phyloP scores from a whole-genome alignment of 1,140 invertebrate genomes.

The Scaptodrosophila lebanonensis region DNA sequence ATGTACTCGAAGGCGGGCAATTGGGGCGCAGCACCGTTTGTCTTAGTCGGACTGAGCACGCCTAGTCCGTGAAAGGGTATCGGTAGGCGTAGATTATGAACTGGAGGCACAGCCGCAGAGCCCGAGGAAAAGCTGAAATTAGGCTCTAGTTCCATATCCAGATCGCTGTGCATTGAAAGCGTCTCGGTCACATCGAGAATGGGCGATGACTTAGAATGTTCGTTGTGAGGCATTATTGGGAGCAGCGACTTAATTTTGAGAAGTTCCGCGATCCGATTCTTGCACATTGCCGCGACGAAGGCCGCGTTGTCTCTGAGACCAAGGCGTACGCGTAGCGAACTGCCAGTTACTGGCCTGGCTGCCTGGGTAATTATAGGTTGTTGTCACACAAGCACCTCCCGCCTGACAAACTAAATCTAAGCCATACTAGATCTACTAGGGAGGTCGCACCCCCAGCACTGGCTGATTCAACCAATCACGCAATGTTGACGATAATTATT shows the following conservation, averaged over 20 bases:
- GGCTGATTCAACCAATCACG: constrained; percentile 77
- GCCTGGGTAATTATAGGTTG: constrained; percentile 56
- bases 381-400: constrained; percentile 30
- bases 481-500: constrained; percentile 77
- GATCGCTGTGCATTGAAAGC: constrained; percentile 52
- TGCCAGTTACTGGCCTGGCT: constrained; percentile 26
- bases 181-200: constrained; percentile 63
- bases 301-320: constrained; percentile 38
- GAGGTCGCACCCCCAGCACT: constrained; percentile 25
- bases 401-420: constrained; percentile 40
- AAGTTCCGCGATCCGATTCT: background rate
- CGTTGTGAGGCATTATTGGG: constrained; percentile 14
- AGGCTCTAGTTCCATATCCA: constrained; percentile 45
- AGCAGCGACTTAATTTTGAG: constrained; percentile 48
- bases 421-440: constrained; percentile 36
- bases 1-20: constrained; percentile 70
- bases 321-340: constrained; percentile 17
- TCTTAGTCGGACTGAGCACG: constrained; percentile 35
- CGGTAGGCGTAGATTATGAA: constrained; percentile 42
- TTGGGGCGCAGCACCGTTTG: constrained; percentile 10
- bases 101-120: constrained; percentile 3
- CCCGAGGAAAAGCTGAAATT: constrained; percentile 7
- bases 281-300: constrained; percentile 43
- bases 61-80: constrained; percentile 37
- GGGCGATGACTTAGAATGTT: constrained; percentile 27